phyloP scores from a whole-genome alignment of 2,888 invertebrate species.

The Lithophane socia region DNA sequence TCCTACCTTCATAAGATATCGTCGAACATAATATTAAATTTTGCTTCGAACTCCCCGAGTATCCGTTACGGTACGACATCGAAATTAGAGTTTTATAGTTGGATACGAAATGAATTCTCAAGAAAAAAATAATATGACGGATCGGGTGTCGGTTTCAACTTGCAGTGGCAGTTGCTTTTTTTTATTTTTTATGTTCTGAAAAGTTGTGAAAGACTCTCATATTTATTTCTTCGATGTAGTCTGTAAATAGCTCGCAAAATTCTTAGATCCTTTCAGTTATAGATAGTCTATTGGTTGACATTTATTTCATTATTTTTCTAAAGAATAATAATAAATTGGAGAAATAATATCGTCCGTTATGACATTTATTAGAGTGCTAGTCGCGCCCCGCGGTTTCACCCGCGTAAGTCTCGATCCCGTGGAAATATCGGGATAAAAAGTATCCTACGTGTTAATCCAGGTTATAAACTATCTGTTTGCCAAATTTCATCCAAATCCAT shows the following conservation, averaged over 20 bases:
- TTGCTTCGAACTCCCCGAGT: conserved; percentile 80
- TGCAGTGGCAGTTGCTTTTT: conserved; percentile 21
- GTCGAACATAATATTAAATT: conserved; percentile 86
- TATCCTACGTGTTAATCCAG: too few species aligned
- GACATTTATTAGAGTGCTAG: conserved; percentile 13
- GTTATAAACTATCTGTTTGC: too few species aligned
- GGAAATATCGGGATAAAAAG: too few species aligned
- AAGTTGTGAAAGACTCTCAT: conserved; percentile 35
- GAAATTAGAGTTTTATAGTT: conserved; percentile 82
- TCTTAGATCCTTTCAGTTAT: not conserved
- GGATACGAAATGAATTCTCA: conserved; percentile 75
- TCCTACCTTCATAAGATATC: conserved; percentile 76
- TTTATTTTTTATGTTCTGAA: conserved; percentile 29
- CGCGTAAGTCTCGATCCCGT: too few species aligned
- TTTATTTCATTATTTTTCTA: conserved; percentile 1
- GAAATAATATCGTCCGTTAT: not conserved
- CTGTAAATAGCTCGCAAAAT: conserved; percentile 21
- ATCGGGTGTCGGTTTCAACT: conserved; percentile 54
- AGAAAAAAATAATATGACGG: conserved; percentile 61
- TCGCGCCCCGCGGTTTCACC: too few species aligned
- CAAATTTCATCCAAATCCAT: too few species aligned
- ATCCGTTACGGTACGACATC: conserved; percentile 84
- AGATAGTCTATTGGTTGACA: not conserved
- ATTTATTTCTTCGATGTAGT: conserved; percentile 35
- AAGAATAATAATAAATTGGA: not conserved